Conservation (phyloP, 2,113 vertebrate genomes). For the Hylia prasina region DNA sequence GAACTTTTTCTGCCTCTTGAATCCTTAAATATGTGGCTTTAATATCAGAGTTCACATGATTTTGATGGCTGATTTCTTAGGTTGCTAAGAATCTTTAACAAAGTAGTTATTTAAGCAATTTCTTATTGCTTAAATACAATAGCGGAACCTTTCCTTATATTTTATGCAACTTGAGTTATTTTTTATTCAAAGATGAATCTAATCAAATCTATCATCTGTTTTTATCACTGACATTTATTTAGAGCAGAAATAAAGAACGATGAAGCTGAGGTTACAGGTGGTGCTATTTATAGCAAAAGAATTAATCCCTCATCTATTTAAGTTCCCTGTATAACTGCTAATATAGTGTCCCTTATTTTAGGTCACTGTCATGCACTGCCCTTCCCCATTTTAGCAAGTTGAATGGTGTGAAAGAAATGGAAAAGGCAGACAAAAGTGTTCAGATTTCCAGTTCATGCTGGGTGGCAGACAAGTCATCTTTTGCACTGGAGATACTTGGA, state of each 20-base stretch:
- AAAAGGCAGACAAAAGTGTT: not conserved
- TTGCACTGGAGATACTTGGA: not conserved
- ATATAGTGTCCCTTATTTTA: conserved; percentile 20
- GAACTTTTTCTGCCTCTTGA: not conserved
- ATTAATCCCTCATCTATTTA: conserved; percentile 24
- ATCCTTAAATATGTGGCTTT: not conserved
- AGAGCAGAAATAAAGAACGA: conserved; percentile 31
- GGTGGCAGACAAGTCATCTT: not conserved
- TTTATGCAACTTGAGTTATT: not conserved
- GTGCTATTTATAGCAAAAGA: conserved; percentile 30
- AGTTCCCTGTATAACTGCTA: not conserved
- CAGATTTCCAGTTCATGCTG: not conserved
- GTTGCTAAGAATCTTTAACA: too few relatives aligned
- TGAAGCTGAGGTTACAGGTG: conserved; percentile 24
- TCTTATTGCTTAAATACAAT: too few relatives aligned
- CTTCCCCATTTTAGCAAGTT: not conserved
- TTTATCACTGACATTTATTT: conserved; percentile 1
- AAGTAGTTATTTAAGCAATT: too few relatives aligned
- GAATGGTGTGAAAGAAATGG: not conserved
- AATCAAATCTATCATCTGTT: not conserved
- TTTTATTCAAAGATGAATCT: not conserved
- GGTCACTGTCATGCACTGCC: not conserved
- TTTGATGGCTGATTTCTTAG: not conserved
- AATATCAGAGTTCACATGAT: not conserved
- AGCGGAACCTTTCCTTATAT: not conserved